Conservation (phyloP, 2,888 invertebrate species). For the Pyrgus malvae region DNA sequence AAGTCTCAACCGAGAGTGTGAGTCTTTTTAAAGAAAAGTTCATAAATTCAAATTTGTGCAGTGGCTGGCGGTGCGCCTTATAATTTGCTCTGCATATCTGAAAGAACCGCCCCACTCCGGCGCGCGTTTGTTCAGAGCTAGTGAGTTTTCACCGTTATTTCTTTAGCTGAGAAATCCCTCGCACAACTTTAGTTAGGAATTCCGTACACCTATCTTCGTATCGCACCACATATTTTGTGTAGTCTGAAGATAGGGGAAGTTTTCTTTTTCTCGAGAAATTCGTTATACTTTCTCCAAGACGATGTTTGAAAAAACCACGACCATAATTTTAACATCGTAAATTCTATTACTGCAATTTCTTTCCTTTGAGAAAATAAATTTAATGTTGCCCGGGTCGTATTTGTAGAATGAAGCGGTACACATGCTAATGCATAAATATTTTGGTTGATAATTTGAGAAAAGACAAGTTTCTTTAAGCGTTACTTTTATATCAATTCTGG, state of each 20-base stretch:
- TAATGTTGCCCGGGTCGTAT: not conserved
- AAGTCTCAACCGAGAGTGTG: constrained; percentile 47
- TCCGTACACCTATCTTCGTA: constrained; percentile 66
- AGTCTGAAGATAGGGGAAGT: constrained; percentile 53
- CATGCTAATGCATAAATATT: not conserved
- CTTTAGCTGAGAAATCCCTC: constrained; percentile 62
- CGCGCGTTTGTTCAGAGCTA: constrained; percentile 49
- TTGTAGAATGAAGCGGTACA: not conserved
- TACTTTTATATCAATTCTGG: too few species aligned
- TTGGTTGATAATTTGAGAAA: not conserved
- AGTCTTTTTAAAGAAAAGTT: constrained; percentile 57
- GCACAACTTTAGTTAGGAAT: constrained; percentile 68
- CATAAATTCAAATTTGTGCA: constrained; percentile 57
- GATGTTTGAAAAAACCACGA: constrained; percentile 32
- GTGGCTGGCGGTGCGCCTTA: constrained; percentile 48
- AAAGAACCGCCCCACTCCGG: constrained; percentile 47
- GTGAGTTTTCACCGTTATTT: constrained; percentile 62
- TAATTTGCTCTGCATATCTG: constrained; percentile 59
- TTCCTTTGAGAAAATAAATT: constrained; percentile 6
- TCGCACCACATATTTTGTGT: constrained; percentile 65
- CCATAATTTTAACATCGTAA: constrained; percentile 29
- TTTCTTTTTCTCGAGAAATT: constrained; percentile 53
- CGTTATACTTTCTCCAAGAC: constrained; percentile 39
- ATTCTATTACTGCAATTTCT: constrained; percentile 25
- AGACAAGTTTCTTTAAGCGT: not conserved